phyloP scores from a whole-genome alignment of 2,797 vertebrate species.

The Picus viridis region DNA sequence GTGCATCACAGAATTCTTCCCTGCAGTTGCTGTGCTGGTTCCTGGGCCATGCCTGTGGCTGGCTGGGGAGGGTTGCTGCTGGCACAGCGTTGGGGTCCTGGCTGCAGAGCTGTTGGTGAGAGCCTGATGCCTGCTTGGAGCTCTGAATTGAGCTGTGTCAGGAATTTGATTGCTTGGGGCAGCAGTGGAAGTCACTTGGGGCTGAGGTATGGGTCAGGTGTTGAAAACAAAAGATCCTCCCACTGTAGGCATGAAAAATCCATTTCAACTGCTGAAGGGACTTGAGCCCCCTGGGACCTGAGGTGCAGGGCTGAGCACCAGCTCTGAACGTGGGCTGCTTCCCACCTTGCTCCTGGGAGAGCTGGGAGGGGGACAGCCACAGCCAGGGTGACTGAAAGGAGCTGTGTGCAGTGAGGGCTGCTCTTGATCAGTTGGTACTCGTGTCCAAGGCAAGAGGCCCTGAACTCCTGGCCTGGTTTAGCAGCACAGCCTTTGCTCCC shows the following conservation, averaged over 20 bases:
- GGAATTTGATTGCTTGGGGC: neutral
- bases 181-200: rapidly evolving
- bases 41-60: too few species aligned
- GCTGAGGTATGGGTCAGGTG: rapidly evolving
- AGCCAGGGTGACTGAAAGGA: neutral
- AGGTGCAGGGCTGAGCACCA: neutral
- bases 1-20: too few species aligned
- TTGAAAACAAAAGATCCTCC: neutral
- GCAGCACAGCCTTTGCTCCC: too few species aligned
- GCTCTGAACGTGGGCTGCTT: rapidly evolving
- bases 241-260: rapidly evolving
- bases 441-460: rapidly evolving
- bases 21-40: neutral
- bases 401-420: rapidly evolving
- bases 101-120: neutral
- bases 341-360: neutral
- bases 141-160: neutral
- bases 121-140: neutral
- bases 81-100: neutral
- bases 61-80: too few species aligned
- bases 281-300: neutral
- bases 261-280: rapidly evolving
- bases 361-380: neutral
- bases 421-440: rapidly evolving
- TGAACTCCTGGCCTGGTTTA: neutral